A percentile compares a stretch with the other conserved stretches of the same genome.
Evolutionary conservation across 1,140 invertebrate genomes (phyloP).

Genomic region (Anastrepha ludens): DNA sequence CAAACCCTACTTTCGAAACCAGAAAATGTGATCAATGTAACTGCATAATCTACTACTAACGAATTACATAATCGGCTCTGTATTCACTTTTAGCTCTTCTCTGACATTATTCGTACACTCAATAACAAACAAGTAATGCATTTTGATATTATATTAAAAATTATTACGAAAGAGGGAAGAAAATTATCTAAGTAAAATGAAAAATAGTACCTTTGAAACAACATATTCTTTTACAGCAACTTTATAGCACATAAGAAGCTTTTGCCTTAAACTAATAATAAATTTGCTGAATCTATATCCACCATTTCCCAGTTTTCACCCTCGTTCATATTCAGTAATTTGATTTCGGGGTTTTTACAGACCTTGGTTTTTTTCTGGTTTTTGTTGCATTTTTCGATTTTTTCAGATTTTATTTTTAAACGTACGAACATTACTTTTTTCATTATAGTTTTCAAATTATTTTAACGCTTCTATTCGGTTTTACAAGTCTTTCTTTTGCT

Average conservation of each 20-base stretch:
- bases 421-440: conserved; percentile 53
- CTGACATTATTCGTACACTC: too few species aligned
- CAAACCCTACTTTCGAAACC: too few species aligned
- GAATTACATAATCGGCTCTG: too few species aligned
- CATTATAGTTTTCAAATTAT: not conserved
- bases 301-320: not conserved
- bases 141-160: too few species aligned
- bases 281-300: not conserved
- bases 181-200: not conserved
- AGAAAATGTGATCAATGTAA: too few species aligned
- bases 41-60: too few species aligned
- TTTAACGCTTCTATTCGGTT: conserved; percentile 59
- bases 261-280: not conserved
- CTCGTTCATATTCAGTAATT: not conserved
- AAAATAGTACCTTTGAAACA: not conserved
- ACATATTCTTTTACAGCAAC: too few species aligned
- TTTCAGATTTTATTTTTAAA: conserved; percentile 53
- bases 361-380: conserved; percentile 44
- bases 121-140: too few species aligned
- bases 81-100: too few species aligned
- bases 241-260: too few species aligned
- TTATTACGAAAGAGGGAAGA: not conserved
- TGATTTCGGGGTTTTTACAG: conserved; percentile 16
- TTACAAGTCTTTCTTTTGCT: conserved; percentile 74
- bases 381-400: conserved; percentile 50